These are phyloP conservation scores for Saccopteryx bilineata DNA, from an alignment of 2,113 vertebrate genomes.

Conservation along the genomic window DNA sequence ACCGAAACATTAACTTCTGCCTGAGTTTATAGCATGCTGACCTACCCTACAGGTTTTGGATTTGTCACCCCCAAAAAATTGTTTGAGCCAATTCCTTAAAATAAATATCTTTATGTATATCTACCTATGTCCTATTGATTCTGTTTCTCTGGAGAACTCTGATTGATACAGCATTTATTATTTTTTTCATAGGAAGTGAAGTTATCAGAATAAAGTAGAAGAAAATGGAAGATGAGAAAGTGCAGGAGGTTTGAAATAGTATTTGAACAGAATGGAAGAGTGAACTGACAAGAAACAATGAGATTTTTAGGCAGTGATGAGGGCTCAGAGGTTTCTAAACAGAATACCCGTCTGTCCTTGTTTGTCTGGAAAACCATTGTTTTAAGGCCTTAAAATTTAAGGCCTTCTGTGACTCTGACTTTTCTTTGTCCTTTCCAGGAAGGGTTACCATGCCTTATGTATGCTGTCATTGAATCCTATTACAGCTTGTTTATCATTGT, in stretches of 20 bases:
- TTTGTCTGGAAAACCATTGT: background rate
- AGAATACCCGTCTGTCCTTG: background rate
- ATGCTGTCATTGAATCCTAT: background rate
- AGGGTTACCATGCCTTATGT: background rate
- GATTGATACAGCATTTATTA: background rate
- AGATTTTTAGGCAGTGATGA: background rate
- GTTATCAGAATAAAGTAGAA: conserved; percentile 53
- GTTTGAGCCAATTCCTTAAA: conserved; percentile 52
- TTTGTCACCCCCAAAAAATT: background rate
- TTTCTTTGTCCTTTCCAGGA: background rate
- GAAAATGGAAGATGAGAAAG: background rate
- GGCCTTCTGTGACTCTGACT: background rate
- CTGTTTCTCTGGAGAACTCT: conserved; percentile 18
- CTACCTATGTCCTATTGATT: background rate
- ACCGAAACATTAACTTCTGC: background rate
- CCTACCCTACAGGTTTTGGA: background rate
- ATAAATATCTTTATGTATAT: background rate
- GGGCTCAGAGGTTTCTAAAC: background rate
- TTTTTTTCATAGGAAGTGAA: background rate
- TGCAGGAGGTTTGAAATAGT: background rate
- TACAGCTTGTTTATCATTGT: background rate
- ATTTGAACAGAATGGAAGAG: conserved; percentile 11
- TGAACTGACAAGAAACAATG: background rate
- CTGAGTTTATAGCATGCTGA: background rate
- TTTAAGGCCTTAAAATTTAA: background rate